Conservation (phyloP, 1,140 invertebrate species). For the Zaprionus ghesquierei region DNA sequence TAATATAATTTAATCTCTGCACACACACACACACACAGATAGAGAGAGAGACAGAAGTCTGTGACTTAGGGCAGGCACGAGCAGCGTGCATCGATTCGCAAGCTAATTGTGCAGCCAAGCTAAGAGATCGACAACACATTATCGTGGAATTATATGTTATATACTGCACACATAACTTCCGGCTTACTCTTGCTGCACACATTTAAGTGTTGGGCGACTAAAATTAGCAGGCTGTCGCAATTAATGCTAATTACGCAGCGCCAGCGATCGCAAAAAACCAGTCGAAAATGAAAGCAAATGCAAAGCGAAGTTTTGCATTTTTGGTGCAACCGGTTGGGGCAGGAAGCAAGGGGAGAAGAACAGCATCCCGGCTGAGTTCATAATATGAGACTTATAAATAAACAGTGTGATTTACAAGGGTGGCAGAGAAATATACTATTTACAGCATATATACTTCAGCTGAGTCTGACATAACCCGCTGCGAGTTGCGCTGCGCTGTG, state of each 20-base stretch:
- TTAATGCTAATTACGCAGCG: conserved; percentile 35
- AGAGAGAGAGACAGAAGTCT: conserved; percentile 11
- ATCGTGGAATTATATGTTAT: background rate
- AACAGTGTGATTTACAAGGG: conserved; percentile 21
- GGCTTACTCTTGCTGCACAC: conserved; percentile 22
- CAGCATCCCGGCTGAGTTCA: background rate
- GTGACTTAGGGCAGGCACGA: conserved; percentile 26
- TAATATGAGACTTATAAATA: conserved; percentile 20
- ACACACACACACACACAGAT: background rate
- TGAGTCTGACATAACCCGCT: conserved; percentile 42
- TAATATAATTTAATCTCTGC: conserved; percentile 29
- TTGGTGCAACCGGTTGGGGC: conserved; percentile 30
- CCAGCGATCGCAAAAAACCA: background rate
- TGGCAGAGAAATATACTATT: background rate
- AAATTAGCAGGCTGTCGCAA: conserved; percentile 34
- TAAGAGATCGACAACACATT: background rate
- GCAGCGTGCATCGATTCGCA: conserved; percentile 8
- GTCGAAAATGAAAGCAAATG: conserved; percentile 41
- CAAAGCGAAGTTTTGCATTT: conserved; percentile 17
- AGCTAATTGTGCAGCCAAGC: conserved; percentile 22
- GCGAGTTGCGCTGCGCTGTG: conserved; percentile 32
- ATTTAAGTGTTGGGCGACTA: conserved; percentile 31
- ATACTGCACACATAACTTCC: conserved; percentile 21
- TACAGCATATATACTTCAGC: background rate
- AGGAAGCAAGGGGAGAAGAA: background rate